Percentiles rank a stretch among this genome's conserved stretches.
Conservation (phyloP, 2,888 invertebrate genomes). For the Branchipolynoe longqiensis region DNA sequence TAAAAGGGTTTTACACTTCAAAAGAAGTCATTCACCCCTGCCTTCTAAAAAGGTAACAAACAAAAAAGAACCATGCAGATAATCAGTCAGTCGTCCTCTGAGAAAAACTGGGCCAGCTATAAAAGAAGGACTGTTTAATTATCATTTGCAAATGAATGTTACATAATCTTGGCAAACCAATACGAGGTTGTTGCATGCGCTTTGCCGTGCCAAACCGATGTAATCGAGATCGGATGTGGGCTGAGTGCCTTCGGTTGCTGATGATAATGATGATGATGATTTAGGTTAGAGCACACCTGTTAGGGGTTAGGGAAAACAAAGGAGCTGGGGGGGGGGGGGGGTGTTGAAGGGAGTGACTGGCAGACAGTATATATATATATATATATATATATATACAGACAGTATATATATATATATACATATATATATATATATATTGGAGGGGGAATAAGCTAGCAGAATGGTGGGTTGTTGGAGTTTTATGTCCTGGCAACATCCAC, state of each 20-base stretch:
- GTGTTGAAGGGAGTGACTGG: background rate
- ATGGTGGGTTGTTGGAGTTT: no score
- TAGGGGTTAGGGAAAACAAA: background rate
- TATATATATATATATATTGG: constrained; percentile 31
- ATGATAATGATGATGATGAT: background rate
- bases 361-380: no score
- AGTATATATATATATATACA: background rate
- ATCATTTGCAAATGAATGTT: background rate
- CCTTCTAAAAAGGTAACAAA: no score
- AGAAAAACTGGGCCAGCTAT: background rate
- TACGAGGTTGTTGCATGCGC: background rate
- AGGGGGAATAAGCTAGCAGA: no score
- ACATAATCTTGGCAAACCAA: background rate
- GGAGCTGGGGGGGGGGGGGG: background rate
- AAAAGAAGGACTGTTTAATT: background rate
- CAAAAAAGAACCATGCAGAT: no score
- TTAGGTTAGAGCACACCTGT: background rate
- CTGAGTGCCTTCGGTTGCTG: no score
- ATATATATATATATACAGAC: background rate
- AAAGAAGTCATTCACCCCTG: no score
- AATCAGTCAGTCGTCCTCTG: no score
- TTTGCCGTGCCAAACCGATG: background rate
- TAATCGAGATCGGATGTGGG: background rate
- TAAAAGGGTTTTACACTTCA: no score
- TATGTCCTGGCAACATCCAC: no score